Base-by-base conservation (phyloP, 2,888 invertebrate species). In the Marasmarcha lunaedactyla region DNA sequence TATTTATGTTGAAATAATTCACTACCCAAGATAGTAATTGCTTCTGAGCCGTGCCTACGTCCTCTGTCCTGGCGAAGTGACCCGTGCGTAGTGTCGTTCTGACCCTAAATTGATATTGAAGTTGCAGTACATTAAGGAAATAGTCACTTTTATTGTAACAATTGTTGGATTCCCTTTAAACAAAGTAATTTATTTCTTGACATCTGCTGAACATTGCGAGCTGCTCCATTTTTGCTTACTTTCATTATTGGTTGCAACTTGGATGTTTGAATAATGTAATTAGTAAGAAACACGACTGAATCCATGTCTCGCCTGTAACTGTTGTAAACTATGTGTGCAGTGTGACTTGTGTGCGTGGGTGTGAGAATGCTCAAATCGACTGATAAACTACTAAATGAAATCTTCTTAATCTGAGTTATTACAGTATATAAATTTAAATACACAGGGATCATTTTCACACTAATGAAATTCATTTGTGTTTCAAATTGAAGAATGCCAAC, bases 1-100 rank as follows among this genome's bases (percentile, higher is more conserved):
- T 83, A 79, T 81, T 81, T 81, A 81, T 81, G 81, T 79, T 79
- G 78, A 79, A 74, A 73, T 78, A 74, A 71, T 77, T 74, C 68
- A 63, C 66, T 72, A 63, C 57, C 33, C 26, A 25, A 33, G 33
- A 14, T 34, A 34, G 35, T 25, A 15, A 33, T 30, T 30, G 30
- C 30, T 30, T 30, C 30, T 30, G 11, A 38, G 38, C 46, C 39
- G 44, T 35, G n/a, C n/a, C n/a, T n/a, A n/a, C n/a, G n/a, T n/a
- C n/a, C n/a, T n/a, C 34, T 38, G 41, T n/a, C n/a, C n/a, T n/a
- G n/a, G n/a, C n/a, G n/a, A n/a, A n/a, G n/a, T n/a, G n/a, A n/a
- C n/a, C n/a, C n/a, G n/a, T n/a, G n/a, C n/a, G n/a, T n/a, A n/a
- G n/a, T 25, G 26, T 55, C 52, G 48, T 50, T 56, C 20, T 58